Conservation (phyloP, 1,140 invertebrate genomes). For the Caerostris extrusa region DNA sequence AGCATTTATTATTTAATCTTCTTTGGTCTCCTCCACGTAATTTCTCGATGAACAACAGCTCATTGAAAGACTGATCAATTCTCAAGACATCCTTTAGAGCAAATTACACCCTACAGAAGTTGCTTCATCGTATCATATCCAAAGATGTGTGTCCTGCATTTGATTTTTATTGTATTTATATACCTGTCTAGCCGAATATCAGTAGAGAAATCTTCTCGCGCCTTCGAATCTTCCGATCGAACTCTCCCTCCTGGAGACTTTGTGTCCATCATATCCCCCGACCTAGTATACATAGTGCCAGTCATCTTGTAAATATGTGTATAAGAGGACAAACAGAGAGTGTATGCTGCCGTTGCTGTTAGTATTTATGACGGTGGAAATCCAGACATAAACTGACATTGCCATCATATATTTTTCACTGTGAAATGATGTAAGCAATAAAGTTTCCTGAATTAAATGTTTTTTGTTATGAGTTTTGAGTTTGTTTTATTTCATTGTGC, state of each 20-base stretch:
- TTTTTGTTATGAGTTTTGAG: conserved; percentile 68
- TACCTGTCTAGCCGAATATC: not conserved
- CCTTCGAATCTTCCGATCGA: conserved; percentile 52
- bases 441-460: conserved; percentile 78
- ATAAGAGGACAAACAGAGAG: conserved; percentile 59
- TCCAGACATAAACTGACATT: conserved; percentile 76
- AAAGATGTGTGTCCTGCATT: conserved; percentile 68
- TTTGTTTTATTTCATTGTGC: not conserved
- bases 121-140: conserved; percentile 73
- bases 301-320: conserved; percentile 78
- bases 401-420: conserved; percentile 78
- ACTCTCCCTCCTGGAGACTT: not conserved
- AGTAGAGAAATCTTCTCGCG: not conserved
- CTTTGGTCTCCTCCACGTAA: too few relatives aligned
- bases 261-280: conserved; percentile 74
- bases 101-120: conserved; percentile 23
- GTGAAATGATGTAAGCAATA: conserved; percentile 78
- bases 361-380: conserved; percentile 77
- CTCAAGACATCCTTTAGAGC: too few relatives aligned
- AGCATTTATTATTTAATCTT: too few relatives aligned
- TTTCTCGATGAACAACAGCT: too few relatives aligned
- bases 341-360: conserved; percentile 71
- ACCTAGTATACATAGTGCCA: conserved; percentile 73
- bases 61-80: too few relatives aligned
- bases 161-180: conserved; percentile 56